phyloP scores from a whole-genome alignment of 2,797 vertebrate species.

The Cichlasoma orientale region DNA sequence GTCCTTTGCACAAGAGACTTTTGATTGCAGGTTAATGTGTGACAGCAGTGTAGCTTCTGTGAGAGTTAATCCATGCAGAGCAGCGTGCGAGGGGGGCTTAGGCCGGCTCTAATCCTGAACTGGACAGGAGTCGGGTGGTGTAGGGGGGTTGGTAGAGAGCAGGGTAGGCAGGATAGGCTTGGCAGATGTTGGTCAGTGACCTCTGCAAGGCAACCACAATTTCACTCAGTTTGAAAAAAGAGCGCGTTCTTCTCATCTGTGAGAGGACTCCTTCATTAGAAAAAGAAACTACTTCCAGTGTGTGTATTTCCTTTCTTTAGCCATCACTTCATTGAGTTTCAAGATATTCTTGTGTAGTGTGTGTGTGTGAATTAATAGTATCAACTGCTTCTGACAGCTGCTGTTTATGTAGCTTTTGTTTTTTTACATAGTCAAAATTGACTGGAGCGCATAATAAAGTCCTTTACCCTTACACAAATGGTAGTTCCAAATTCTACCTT shows the following conservation, averaged over 20 bases:
- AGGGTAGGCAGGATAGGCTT: conserved; percentile 12
- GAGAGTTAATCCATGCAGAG: conserved; percentile 69
- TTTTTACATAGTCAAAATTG: background rate
- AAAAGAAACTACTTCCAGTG: background rate
- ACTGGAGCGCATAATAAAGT: background rate
- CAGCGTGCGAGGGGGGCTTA: conserved; percentile 33
- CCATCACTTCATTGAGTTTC: background rate
- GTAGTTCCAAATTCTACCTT: background rate
- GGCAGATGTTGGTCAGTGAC: conserved; percentile 73
- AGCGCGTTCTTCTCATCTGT: background rate
- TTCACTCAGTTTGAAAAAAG: background rate
- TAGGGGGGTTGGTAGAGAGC: conserved; percentile 31
- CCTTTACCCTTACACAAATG: no score
- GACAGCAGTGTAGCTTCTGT: conserved; percentile 56
- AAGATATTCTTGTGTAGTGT: background rate
- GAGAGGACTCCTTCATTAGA: background rate
- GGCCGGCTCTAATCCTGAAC: conserved; percentile 68
- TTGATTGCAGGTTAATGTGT: conserved; percentile 64
- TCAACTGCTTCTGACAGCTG: background rate
- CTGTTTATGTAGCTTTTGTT: background rate
- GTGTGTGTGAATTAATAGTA: background rate
- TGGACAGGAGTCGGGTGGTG: conserved; percentile 31
- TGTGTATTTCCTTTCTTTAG: background rate
- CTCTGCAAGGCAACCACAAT: conserved; percentile 22
- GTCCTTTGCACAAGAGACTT: conserved; percentile 18